phyloP scores from a whole-genome alignment of 1,140 invertebrate genomes.

The Scylla paramamosain region DNA sequence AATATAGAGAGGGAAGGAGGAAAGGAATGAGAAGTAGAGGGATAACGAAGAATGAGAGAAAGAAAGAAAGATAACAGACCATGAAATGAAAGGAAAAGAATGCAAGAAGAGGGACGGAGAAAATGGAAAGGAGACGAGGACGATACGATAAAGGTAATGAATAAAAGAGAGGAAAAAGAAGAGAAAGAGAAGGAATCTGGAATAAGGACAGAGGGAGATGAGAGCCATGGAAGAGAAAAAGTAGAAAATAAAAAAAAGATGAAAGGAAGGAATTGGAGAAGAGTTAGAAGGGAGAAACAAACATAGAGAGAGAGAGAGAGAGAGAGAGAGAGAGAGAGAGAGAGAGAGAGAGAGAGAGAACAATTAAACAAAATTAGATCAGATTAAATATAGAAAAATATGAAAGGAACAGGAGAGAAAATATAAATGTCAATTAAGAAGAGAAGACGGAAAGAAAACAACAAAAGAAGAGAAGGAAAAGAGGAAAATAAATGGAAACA shows the following conservation, averaged over 20 bases:
- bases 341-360: constrained; percentile 46
- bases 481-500: background rate
- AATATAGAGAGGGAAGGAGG: background rate
- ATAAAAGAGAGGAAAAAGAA: background rate
- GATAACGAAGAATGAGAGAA: background rate
- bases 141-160: background rate
- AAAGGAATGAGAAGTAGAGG: background rate
- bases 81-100: background rate
- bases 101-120: background rate
- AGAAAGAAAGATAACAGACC: background rate
- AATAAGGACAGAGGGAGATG: background rate
- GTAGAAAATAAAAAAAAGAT: background rate
- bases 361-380: too few relatives aligned
- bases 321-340: constrained; percentile 53
- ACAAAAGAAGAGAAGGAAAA: background rate
- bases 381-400: background rate
- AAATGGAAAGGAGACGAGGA: background rate
- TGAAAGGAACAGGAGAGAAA: background rate
- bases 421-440: background rate
- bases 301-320: constrained; percentile 27
- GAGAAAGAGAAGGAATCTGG: constrained; percentile 23
- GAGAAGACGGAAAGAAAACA: background rate
- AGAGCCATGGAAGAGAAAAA: background rate
- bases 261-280: constrained; percentile 13
- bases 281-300: background rate